Evolutionary conservation across 2,797 vertebrate species (phyloP).

Genomic region (Falco biarmicus): DNA sequence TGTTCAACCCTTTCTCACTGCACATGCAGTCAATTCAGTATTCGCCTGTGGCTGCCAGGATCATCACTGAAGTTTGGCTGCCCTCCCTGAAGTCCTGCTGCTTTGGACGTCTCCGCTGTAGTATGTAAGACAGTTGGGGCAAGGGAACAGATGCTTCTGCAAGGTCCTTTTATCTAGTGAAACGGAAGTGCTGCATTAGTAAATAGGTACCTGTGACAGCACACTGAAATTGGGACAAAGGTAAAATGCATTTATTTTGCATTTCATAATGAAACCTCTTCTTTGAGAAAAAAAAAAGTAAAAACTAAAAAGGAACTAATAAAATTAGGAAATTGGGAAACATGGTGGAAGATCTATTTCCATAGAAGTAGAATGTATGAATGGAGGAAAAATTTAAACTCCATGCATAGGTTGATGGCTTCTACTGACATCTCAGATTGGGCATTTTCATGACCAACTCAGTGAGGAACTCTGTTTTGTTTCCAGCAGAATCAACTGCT

Average conservation of each 20-base stretch:
- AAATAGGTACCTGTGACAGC: neutral
- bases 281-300: neutral
- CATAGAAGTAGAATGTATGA: neutral
- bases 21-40: neutral
- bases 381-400: neutral
- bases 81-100: constrained; percentile 54
- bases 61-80: constrained; percentile 50
- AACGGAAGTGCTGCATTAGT: neutral
- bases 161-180: constrained; percentile 24
- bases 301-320: neutral
- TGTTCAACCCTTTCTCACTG: neutral
- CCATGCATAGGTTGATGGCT: neutral
- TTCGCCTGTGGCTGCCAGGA: constrained; percentile 22
- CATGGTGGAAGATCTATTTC: neutral
- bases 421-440: neutral
- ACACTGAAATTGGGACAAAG: neutral
- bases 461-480: neutral
- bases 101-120: neutral
- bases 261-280: neutral
- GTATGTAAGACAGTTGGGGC: constrained; percentile 9
- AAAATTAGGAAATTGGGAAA: neutral
- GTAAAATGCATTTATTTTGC: neutral
- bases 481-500: neutral
- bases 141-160: constrained; percentile 53
- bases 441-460: neutral